A percentile compares a stretch with the other conserved stretches of the same genome.
phyloP scores from a whole-genome alignment of 2,888 invertebrate species.

The Patella depressa region DNA sequence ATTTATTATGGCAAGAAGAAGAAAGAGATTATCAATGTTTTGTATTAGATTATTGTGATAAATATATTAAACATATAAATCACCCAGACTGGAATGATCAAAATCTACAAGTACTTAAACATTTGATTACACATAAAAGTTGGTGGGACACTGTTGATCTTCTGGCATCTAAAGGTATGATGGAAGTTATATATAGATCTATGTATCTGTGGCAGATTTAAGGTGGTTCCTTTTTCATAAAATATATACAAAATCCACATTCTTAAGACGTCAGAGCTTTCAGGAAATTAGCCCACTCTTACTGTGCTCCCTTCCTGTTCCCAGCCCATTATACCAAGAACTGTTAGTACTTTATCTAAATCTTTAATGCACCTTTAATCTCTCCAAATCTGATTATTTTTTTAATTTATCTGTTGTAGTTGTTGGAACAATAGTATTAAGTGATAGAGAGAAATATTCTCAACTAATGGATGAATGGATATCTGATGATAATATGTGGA shows the following conservation, averaged over 20 bases:
- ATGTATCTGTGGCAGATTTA: no score
- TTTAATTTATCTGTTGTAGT: conserved; percentile 9
- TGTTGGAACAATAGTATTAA: conserved; percentile 31
- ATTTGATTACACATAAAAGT: conserved; percentile 36
- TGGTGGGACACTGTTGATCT: conserved; percentile 51
- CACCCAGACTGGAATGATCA: conserved; percentile 13
- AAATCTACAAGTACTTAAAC: conserved; percentile 22
- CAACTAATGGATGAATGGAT: conserved; percentile 47
- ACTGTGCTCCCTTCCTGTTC: no score
- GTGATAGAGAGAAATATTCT: conserved; percentile 21
- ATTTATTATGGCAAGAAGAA: conserved; percentile 32
- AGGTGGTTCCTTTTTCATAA: no score
- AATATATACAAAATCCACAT: no score
- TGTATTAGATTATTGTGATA: conserved; percentile 29
- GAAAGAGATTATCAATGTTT: conserved; percentile 41
- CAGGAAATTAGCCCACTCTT: no score
- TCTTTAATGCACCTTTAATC: no score
- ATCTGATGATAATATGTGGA: conserved; percentile 38
- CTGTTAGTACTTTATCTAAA: no score
- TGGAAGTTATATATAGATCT: no score
- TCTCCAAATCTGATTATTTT: no score
- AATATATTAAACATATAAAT: conserved; percentile 20
- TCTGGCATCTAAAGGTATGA: conserved; percentile 35
- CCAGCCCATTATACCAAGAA: no score
- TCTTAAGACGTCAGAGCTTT: no score